Evolutionary conservation across 2,113 vertebrate species (phyloP), one percentile per base, ranked within the genome.

Genomic region (Myotis brandtii): DNA sequence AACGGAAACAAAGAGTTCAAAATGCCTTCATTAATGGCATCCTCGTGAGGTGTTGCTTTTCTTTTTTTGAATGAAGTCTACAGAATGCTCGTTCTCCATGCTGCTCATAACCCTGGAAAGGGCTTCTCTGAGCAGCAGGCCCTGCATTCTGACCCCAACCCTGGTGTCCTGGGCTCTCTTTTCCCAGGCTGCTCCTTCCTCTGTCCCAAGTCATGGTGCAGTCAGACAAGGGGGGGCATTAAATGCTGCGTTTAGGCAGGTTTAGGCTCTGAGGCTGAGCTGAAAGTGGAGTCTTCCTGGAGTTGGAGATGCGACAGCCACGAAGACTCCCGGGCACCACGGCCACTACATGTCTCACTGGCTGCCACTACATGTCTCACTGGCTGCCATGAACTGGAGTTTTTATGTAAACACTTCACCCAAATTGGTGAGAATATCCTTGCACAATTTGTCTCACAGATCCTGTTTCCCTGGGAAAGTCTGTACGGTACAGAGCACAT

Each of bases 351-450:
- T 66, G n/a, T 72, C 14, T 82, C 62, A 9, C 20, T 56, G 76
- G 14, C 59, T 11, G 21, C 34, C 2, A 20, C n/a, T n/a, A n/a
- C 0, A 0, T 66, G n/a, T 72, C 14, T 82, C 62, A 9, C 20
- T 56, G 76, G 14, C 59, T 11, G 21, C 34, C 2, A 20, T 1
- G 48, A 21, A 52, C 48, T 7, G 17, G 14, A 84, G 14, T 48
- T 82, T 83, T 54, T 46, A 70, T 37, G 89, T 77, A 34, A 77
- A 54, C 23, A 46, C 32, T 48, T 32, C 13, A 37, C 3, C 12
- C 6, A 50, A 6, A 48, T 27, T 48, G 50, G 8, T 23, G 52
- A 96, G 52, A 86, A 37, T 62, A 21, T 48, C 12, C 9, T 66
- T 75, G 79, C 34, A 72, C 3, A 48, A 37, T 25, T 75, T 77